Evolutionary conservation across 2,113 vertebrate genomes (phyloP).

Genomic region (Serinus canaria): DNA sequence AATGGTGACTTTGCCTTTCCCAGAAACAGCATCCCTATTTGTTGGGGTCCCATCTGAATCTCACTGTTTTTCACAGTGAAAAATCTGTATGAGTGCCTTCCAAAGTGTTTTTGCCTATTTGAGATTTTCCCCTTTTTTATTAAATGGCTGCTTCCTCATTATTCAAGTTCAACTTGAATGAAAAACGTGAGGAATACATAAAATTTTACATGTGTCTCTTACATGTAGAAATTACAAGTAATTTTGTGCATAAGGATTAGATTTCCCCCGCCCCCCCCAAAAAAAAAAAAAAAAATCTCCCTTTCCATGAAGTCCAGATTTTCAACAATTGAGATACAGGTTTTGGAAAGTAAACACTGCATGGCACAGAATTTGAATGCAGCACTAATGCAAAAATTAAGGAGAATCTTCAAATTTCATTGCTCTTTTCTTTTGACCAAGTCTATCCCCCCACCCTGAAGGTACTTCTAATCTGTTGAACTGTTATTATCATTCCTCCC

Average conservation of each 20-base stretch:
- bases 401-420: background rate
- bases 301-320: background rate
- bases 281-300: background rate
- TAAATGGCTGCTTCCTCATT: background rate
- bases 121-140: background rate
- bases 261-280: accelerated
- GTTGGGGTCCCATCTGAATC: background rate
- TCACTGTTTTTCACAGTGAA: background rate
- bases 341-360: background rate
- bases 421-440: background rate
- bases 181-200: background rate
- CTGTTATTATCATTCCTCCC: background rate
- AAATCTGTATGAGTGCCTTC: background rate
- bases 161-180: background rate
- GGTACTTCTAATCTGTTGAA: accelerated
- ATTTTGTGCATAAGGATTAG: background rate
- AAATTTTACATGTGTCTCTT: background rate
- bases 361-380: background rate
- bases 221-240: background rate
- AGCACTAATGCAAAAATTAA: background rate
- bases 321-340: background rate
- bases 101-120: background rate
- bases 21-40: background rate
- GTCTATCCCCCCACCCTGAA: background rate
- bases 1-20: background rate